These are phyloP conservation scores for Saccostrea glomerata DNA, from an alignment of 1,140 invertebrate species.

Conservation along the genomic window DNA sequence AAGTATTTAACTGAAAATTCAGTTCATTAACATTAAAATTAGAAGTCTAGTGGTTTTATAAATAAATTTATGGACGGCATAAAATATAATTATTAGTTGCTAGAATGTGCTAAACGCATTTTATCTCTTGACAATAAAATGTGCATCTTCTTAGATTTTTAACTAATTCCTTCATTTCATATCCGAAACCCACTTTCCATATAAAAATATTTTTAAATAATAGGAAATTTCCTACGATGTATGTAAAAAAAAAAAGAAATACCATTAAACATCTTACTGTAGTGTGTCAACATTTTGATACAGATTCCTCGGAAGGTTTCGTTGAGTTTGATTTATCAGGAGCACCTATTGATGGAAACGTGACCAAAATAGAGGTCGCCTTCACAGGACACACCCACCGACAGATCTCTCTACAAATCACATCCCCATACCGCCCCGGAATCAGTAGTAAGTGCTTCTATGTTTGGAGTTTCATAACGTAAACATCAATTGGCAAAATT, in stretches of 20 bases:
- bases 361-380: background rate
- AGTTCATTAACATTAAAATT: too few species aligned
- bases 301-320: background rate
- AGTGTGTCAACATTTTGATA: background rate
- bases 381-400: background rate
- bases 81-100: too few species aligned
- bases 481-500: background rate
- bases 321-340: background rate
- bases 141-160: background rate
- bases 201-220: background rate
- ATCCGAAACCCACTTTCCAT: background rate
- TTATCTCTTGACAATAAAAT: too few species aligned
- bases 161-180: background rate
- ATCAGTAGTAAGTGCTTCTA: background rate
- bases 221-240: background rate
- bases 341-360: background rate
- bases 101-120: too few species aligned
- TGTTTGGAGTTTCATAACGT: background rate
- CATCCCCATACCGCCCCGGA: background rate
- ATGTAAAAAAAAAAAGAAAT: background rate
- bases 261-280: background rate
- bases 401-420: background rate
- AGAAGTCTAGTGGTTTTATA: too few species aligned
- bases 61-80: too few species aligned
- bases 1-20: too few species aligned